Evolutionary conservation across 2,113 vertebrate species (phyloP), one percentile per base, ranked within the genome.

Genomic region (Actenoides lindsayi): DNA sequence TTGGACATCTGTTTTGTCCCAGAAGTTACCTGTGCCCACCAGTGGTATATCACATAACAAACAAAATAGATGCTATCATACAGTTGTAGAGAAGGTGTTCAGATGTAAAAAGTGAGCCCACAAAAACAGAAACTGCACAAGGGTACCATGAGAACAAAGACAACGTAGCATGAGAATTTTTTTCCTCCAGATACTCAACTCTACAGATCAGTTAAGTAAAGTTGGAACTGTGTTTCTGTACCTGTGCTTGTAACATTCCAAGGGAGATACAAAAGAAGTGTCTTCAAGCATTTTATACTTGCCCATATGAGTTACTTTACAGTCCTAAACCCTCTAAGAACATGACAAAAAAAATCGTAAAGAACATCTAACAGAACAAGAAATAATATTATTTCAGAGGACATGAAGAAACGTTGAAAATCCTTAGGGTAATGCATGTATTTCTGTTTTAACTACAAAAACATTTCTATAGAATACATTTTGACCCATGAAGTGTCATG

Each of bases 31-130:
- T 35, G 28, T 41, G 74, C 16, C n/a, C 69, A 64, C 10, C 42
- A 37, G 16, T 8, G 13, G 23, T 71, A 15, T 60, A 62, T 20
- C 44, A 82, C 30, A 59, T 2, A 69, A 79, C 25, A 71, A 79
- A 42, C 10, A 67, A 70, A 75, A 56, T 5, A 54, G 4, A 10
- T 31, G 19, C 39, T 60, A 28, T 5, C 6, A 31, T 17, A 46
- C 1, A 67, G 39, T 12, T 67, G 16, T 19, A 44, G 41, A 41
- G 88, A 56, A 81, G 28, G 18, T 28, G 37, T 5, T 67, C 30
- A n/a, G 0, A 2, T 16, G 39, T 39, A 59, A 80, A 60, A 41
- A 85, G 39, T 1, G 8, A 90, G 53, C 59, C 1, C 0, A 0
- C 28, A 76, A 69, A 65, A 65, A 73, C 1, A 73, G 30, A 65